These are phyloP conservation scores for Nycticorax nycticorax DNA, from an alignment of 2,113 vertebrate genomes.

Conservation along the genomic window DNA sequence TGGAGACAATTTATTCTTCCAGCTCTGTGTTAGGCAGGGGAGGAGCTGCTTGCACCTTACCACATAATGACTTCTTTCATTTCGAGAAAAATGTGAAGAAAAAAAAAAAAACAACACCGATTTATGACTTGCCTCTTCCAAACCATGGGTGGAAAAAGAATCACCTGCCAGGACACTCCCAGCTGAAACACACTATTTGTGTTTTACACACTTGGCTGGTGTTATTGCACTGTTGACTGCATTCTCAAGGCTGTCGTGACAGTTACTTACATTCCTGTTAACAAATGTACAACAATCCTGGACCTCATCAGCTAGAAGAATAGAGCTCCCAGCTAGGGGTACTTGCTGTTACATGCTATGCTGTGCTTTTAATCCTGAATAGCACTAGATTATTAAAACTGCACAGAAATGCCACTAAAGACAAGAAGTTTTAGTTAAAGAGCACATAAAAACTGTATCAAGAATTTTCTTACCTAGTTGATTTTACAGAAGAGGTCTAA, in stretches of 20 bases:
- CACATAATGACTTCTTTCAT: neutral
- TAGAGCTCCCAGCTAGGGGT: fast-evolving
- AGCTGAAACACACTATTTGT: neutral
- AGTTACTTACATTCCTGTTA: neutral
- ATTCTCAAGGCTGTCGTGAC: neutral
- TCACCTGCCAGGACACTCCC: neutral
- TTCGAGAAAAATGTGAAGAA: neutral
- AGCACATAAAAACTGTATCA: neutral
- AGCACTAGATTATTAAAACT: neutral
- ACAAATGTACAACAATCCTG: neutral
- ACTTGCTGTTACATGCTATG: neutral
- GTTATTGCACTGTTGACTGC: neutral
- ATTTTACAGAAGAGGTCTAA: neutral
- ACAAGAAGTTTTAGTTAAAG: neutral
- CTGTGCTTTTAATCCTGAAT: neutral
- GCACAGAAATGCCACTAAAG: neutral
- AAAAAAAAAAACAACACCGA: neutral
- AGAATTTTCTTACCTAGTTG: neutral
- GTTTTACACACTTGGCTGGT: neutral
- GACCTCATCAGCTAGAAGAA: neutral
- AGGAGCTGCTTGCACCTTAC: neutral
- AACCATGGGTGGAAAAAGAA: neutral
- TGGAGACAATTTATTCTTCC: neutral
- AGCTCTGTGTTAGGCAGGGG: neutral
- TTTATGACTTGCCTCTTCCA: neutral